Base-by-base conservation (phyloP, 2,113 vertebrate genomes). In the Hemiscyllium ocellatum region DNA sequence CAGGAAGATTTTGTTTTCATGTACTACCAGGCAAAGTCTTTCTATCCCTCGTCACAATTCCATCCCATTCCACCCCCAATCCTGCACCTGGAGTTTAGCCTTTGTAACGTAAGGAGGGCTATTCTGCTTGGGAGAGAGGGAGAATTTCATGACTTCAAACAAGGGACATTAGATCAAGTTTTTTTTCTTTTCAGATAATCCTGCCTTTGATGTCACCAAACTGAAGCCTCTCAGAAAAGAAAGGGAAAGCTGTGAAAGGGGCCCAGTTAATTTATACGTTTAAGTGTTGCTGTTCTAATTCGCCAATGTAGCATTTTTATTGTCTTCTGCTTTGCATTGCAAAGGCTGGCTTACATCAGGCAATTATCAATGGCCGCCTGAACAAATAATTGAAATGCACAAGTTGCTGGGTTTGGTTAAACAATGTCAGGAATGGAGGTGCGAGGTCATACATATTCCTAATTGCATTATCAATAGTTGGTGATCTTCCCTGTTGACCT, bases 311-410 rank as follows among this genome's bases (percentile, higher is more conserved):
- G 97, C 97, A 96, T 97, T 97, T 97, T 96, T 97, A 97, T 98
- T 98, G 97, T 98, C 97, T 97, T 98, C 98, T 98, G 97, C 97
- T 99, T 99, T 98, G 98, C 98, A 99, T 99, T 97, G 97, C 98
- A 99, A 99, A 98, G 98, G 98, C 97, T 97, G 97, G 97, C 97
- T 98, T 97, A 98, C 96, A 97, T 96, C 97, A 97, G 97, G 97
- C 98, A 97, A 98, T 98, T 98, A 98, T 97, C 97, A 97, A 98
- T 97, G 97, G 97, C 97, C 97, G 96, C 97, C 98, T 98, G 98
- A 98, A 98, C 98, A 99, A 98, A 99, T 98, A 98, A 98, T 98
- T 98, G 98, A 98, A 98, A 98, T 98, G 98, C 98, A 98, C 97
- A 97, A 97, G 97, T 97, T 97, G 97, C 97, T 96, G 96, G 97